phyloP scores from a whole-genome alignment of 1,140 invertebrate species.

The Drosophila santomea region DNA sequence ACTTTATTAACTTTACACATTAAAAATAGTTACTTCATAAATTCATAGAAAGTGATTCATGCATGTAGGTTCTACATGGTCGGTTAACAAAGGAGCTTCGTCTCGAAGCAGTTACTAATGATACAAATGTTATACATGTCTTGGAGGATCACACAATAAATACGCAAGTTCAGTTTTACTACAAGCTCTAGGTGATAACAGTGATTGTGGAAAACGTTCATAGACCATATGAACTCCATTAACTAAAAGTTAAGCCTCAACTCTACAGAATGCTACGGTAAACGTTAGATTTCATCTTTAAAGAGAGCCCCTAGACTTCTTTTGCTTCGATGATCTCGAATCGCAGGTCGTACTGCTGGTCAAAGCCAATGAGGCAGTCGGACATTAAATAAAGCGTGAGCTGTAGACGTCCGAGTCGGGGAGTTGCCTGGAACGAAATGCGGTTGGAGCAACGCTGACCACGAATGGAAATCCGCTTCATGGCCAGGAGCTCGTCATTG shows the following conservation, averaged over 20 bases:
- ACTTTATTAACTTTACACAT: conserved; percentile 13
- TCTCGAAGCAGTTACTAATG: conserved; percentile 24
- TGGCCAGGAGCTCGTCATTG: conserved; percentile 91
- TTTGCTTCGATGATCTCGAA: conserved; percentile 87
- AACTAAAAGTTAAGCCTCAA: conserved; percentile 34
- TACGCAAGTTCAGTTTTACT: conserved; percentile 28
- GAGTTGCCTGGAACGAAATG: conserved; percentile 82
- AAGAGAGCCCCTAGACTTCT: conserved; percentile 12
- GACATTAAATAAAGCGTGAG: conserved; percentile 95
- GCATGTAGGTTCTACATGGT: conserved; percentile 3
- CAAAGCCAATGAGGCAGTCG: conserved; percentile 97
- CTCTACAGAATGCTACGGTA: conserved; percentile 26
- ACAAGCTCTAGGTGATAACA: conserved; percentile 18
- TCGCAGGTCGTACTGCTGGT: conserved; percentile 95
- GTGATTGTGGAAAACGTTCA: conserved; percentile 1
- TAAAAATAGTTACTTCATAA: conserved; percentile 26
- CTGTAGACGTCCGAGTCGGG: conserved; percentile 88
- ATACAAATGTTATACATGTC: conserved; percentile 57
- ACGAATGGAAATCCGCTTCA: conserved; percentile 90
- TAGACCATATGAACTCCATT: conserved; percentile 18
- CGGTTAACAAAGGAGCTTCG: conserved; percentile 32
- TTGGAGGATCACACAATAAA: conserved; percentile 40
- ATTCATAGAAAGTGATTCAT: conserved; percentile 2
- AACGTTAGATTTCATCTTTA: background rate
- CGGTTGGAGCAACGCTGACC: conserved; percentile 84